phyloP scores from a whole-genome alignment of 23 tunicate genomes.

The Ascidia mentula region DNA sequence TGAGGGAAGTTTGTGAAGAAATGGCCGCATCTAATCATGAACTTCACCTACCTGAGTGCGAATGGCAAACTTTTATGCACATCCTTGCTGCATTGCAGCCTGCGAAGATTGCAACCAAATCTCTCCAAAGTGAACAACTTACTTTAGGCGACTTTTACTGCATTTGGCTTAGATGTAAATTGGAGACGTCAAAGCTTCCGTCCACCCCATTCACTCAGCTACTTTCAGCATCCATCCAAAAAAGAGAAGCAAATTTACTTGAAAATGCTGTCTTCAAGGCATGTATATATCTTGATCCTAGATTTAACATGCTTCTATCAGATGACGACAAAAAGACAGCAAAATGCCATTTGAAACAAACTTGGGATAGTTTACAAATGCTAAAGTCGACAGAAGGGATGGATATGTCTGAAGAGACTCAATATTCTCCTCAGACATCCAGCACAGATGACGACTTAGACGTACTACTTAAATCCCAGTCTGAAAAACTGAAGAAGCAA shows the following conservation, averaged over 20 bases:
- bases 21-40: background rate
- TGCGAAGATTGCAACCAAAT: background rate
- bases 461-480: background rate
- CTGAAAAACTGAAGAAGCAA: background rate
- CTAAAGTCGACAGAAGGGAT: no score
- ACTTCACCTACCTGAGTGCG: background rate
- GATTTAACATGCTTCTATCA: constrained; percentile 1
- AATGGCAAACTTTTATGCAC: background rate
- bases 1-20: background rate
- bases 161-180: background rate
- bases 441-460: background rate
- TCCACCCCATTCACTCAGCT: background rate
- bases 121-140: background rate
- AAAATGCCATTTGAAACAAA: constrained; percentile 1
- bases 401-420: no score
- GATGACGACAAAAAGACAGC: background rate
- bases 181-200: background rate
- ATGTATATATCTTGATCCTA: constrained; percentile 12
- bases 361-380: background rate
- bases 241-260: background rate
- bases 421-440: background rate
- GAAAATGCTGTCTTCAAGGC: background rate
- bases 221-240: background rate
- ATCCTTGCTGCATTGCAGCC: background rate
- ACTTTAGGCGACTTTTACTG: background rate